A percentile compares a stretch with the other conserved stretches of the same genome.
These are phyloP conservation scores for Harpagifer antarcticus DNA, from an alignment of 2,797 vertebrate species.

Conservation along the genomic window DNA sequence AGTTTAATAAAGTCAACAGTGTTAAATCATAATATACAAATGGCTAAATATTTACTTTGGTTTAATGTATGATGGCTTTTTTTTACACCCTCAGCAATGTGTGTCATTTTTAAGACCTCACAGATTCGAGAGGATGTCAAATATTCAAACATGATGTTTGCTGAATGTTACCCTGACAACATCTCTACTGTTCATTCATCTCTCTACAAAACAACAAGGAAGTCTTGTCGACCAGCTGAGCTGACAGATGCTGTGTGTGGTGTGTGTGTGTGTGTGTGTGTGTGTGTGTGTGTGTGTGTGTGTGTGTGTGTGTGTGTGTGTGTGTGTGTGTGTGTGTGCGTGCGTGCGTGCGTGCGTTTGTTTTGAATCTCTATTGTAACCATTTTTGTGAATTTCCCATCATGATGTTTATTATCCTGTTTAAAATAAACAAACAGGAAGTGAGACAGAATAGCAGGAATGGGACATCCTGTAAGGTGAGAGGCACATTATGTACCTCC, in stretches of 20 bases:
- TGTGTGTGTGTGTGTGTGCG: conserved; percentile 9
- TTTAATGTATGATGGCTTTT: neutral
- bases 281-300: neutral
- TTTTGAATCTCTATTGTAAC: conserved; percentile 24
- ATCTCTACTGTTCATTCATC: conserved; percentile 48
- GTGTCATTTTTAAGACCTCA: conserved; percentile 14
- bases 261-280: neutral
- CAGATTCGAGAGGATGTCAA: neutral
- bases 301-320: neutral
- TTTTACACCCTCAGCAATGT: neutral
- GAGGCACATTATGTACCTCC: neutral
- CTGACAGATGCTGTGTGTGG: conserved; percentile 51
- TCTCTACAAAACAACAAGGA: conserved; percentile 43
- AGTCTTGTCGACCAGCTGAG: conserved; percentile 44
- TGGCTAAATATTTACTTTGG: neutral
- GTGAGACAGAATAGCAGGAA: conserved; percentile 52
- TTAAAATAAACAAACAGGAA: conserved; percentile 57
- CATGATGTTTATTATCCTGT: conserved; percentile 41
- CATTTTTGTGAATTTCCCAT: conserved; percentile 7
- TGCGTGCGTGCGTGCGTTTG: conserved; percentile 14
- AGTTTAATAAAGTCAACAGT: neutral
- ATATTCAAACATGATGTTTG: conserved; percentile 12
- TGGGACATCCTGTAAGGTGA: conserved; percentile 42
- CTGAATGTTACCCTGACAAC: conserved; percentile 31
- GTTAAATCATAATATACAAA: neutral